A percentile compares a stretch with the other conserved stretches of the same genome.
Evolutionary conservation across 2,888 invertebrate genomes (phyloP).

Genomic region (Tupiocoris notatus): DNA sequence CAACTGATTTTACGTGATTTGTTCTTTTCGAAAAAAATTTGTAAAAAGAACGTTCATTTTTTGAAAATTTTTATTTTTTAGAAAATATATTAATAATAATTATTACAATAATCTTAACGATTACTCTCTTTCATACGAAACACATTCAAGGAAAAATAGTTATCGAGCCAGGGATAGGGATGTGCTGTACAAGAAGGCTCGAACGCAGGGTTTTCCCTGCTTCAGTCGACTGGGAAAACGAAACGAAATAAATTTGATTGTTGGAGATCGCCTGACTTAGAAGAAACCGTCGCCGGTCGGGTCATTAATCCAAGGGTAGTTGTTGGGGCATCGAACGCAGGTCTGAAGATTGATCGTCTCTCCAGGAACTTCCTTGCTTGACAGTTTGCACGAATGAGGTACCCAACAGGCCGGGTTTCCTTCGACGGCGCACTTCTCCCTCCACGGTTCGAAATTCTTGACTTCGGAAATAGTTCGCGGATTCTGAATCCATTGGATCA

Average conservation of each 20-base stretch:
- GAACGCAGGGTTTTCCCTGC: conserved; percentile 22
- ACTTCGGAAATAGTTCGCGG: conserved; percentile 79
- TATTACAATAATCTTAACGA: conserved; percentile 33
- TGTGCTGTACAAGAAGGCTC: conserved; percentile 41
- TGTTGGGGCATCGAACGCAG: conserved; percentile 88
- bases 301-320: conserved; percentile 93
- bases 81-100: conserved; percentile 24
- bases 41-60: conserved; percentile 7
- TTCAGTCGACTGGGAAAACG: conserved; percentile 38
- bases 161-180: conserved; percentile 35
- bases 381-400: conserved; percentile 86
- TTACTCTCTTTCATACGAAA: conserved; percentile 33
- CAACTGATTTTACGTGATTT: too few relatives aligned
- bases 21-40: neutral
- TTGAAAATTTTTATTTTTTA: conserved; percentile 13
- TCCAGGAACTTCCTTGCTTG: conserved; percentile 89
- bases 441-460: conserved; percentile 92
- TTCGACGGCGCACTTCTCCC: conserved; percentile 88
- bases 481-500: conserved; percentile 94
- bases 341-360: conserved; percentile 92
- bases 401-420: conserved; percentile 81
- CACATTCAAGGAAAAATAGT: conserved; percentile 37
- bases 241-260: conserved; percentile 29
- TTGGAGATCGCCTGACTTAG: conserved; percentile 60
- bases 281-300: conserved; percentile 87